Conservation (phyloP, 2,113 vertebrate species). For the Psittacara wagleri region DNA sequence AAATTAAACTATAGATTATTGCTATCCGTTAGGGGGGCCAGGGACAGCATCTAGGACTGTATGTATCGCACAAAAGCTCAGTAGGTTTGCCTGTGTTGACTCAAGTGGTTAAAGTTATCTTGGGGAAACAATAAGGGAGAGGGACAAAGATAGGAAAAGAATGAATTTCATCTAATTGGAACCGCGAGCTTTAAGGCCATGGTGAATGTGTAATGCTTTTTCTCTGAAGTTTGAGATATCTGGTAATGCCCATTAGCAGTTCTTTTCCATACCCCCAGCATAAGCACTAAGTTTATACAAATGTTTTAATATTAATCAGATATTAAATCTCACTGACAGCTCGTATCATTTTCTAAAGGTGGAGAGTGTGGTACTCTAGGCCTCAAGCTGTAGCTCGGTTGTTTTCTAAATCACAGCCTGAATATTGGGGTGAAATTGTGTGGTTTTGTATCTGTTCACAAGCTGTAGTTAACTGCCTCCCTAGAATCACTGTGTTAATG, state of each 20-base stretch:
- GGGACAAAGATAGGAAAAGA: background rate
- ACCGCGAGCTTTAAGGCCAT: background rate
- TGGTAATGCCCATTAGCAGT: background rate
- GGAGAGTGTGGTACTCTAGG: background rate
- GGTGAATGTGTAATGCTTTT: background rate
- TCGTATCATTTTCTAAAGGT: background rate
- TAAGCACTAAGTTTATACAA: background rate
- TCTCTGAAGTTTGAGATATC: background rate
- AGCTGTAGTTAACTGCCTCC: background rate
- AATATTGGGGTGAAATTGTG: background rate
- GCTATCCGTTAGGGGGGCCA: rapidly evolving
- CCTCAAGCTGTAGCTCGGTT: background rate
- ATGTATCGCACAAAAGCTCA: background rate
- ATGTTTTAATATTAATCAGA: background rate
- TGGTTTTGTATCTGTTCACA: background rate
- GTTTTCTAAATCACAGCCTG: background rate
- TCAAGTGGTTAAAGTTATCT: background rate
- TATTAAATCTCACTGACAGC: background rate
- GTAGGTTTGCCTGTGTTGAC: background rate
- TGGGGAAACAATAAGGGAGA: background rate
- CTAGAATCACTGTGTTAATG: background rate
- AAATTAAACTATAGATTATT: background rate
- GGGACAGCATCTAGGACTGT: background rate
- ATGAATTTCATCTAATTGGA: background rate
- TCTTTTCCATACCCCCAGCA: background rate